Evolutionary conservation across 2,797 vertebrate genomes (phyloP).

Genomic region (Brachymystax lenok): DNA sequence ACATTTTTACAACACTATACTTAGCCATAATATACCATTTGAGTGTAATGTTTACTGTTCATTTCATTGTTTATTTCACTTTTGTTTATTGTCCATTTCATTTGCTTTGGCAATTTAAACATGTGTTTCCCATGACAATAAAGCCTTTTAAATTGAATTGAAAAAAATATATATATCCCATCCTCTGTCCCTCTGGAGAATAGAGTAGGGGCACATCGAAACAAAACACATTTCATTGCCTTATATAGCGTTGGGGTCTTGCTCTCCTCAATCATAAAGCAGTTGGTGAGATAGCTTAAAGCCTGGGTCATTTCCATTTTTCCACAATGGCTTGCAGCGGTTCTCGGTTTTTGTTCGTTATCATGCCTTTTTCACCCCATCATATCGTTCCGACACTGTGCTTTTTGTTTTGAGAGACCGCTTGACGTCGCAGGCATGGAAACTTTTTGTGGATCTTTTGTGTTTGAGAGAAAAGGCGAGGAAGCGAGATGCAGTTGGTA

Average conservation of each 20-base stretch:
- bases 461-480: constrained; percentile 23
- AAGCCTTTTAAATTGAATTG: too few species aligned
- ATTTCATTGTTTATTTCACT: too few species aligned
- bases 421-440: constrained; percentile 11
- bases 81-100: too few species aligned
- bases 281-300: background rate
- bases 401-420: constrained; percentile 26
- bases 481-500: constrained; percentile 27
- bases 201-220: constrained; percentile 14
- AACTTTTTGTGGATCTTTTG: constrained; percentile 19
- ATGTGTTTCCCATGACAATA: too few species aligned
- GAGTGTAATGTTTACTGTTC: too few species aligned
- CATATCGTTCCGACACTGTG: background rate
- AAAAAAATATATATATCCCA: background rate
- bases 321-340: background rate
- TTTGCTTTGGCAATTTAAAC: too few species aligned
- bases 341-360: background rate
- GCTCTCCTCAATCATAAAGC: background rate
- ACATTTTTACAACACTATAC: too few species aligned
- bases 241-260: background rate
- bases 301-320: background rate
- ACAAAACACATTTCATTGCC: constrained; percentile 13
- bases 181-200: constrained; percentile 15
- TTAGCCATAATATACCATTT: too few species aligned
- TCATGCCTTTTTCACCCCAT: background rate